Conservation (phyloP, 2,797 vertebrate genomes). For the Clarias fuscus region DNA sequence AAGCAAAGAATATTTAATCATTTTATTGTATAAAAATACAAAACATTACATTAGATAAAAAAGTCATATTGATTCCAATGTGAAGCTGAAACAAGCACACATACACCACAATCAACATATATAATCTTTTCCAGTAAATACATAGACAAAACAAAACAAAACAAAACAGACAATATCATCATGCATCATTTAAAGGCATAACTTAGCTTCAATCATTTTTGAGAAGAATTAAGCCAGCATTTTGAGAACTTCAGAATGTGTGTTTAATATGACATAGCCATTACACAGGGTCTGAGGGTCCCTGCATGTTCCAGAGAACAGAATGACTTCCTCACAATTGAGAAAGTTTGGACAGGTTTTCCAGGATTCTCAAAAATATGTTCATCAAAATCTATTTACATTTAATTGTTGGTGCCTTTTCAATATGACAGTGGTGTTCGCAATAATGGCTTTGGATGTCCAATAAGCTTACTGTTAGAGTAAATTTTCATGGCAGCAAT, state of each 20-base stretch:
- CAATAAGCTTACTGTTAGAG: conserved; percentile 4
- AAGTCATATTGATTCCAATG: conserved; percentile 15
- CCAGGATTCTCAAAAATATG: conserved; percentile 45
- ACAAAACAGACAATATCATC: conserved; percentile 10
- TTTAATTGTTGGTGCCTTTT: conserved; percentile 29
- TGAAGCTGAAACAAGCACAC: conserved; percentile 24
- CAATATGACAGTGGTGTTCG: conserved; percentile 19
- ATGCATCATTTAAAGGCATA: conserved; percentile 36
- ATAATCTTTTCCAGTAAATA: conserved; percentile 14
- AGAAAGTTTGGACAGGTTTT: conserved; percentile 39
- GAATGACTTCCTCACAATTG: conserved; percentile 50
- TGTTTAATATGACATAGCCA: conserved; percentile 81
- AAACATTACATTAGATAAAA: conserved; percentile 5
- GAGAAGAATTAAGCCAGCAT: conserved; percentile 45
- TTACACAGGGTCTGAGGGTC: conserved; percentile 72
- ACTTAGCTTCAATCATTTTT: conserved; percentile 12
- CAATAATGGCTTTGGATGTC: background rate
- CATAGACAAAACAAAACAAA: background rate
- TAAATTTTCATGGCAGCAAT: background rate
- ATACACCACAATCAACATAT: conserved; percentile 20
- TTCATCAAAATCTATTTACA: conserved; percentile 47
- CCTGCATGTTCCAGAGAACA: conserved; percentile 71
- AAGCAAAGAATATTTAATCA: background rate
- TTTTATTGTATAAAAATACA: conserved; percentile 51
- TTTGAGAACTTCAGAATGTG: conserved; percentile 69